Percentiles rank a stretch among this genome's conserved stretches.
phyloP scores from a whole-genome alignment of 2,113 vertebrate species.

The Hemichromis elongatus region DNA sequence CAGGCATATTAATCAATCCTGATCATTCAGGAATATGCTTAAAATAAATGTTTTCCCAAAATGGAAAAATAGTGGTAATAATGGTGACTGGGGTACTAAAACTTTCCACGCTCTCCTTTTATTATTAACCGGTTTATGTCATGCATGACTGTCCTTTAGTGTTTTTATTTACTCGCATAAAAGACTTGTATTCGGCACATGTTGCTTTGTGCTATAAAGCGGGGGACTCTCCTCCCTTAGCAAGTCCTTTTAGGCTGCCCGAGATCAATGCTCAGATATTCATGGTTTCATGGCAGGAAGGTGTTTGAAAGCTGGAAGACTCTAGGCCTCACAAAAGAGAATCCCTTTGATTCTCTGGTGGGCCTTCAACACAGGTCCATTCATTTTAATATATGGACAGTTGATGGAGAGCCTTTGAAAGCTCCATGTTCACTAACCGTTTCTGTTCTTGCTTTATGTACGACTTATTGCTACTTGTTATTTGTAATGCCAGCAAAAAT shows the following conservation, averaged over 20 bases:
- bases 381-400: conserved; percentile 25
- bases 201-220: conserved; percentile 58
- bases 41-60: not conserved
- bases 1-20: not conserved
- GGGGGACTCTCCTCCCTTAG: conserved; percentile 21
- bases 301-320: conserved; percentile 65
- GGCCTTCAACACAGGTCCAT: conserved; percentile 14
- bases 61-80: not conserved
- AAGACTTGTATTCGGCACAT: conserved; percentile 43
- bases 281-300: conserved; percentile 37
- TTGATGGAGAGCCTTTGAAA: not conserved
- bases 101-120: not conserved
- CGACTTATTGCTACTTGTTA: not conserved
- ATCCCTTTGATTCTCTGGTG: conserved; percentile 60
- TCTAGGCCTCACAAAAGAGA: conserved; percentile 30
- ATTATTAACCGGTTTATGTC: conserved; percentile 5
- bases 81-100: not conserved
- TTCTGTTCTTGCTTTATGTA: not conserved
- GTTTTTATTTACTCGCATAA: conserved; percentile 36
- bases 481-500: not conserved
- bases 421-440: not conserved
- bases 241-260: conserved; percentile 39
- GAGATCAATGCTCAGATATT: conserved; percentile 69
- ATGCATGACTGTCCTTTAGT: not conserved
- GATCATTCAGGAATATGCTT: not conserved